Percentiles rank a stretch among this genome's conserved stretches.
Evolutionary conservation across 2,888 invertebrate genomes (phyloP).

Genomic region (Hydrotaea diabolus): DNA sequence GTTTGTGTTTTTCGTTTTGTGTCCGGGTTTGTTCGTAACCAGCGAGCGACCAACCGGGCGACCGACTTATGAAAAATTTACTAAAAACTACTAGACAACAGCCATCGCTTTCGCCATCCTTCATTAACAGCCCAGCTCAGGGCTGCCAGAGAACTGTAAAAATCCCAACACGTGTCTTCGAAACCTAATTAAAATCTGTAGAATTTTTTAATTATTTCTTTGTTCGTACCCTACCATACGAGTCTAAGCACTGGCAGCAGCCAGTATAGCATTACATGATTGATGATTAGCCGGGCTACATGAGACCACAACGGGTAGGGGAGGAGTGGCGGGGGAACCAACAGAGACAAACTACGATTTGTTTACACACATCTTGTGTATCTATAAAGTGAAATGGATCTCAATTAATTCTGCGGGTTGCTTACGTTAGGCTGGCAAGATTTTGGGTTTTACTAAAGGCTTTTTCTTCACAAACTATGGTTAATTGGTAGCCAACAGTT

Average conservation of each 20-base stretch:
- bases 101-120: neutral
- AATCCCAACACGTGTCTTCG: conserved; percentile 22
- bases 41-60: no score
- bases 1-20: neutral
- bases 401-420: no score
- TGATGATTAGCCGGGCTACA: neutral
- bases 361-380: neutral
- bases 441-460: no score
- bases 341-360: neutral
- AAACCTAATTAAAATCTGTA: conserved; percentile 26
- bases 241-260: neutral
- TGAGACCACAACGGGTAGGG: neutral
- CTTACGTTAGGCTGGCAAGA: no score
- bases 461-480: no score
- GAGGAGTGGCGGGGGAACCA: neutral
- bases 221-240: neutral
- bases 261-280: neutral
- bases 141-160: neutral
- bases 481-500: no score
- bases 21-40: no score
- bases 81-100: neutral
- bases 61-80: neutral
- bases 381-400: neutral
- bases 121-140: neutral
- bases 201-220: conserved; percentile 19